Conservation (phyloP, 2,888 invertebrate species). For the Anthrax anthrax region DNA sequence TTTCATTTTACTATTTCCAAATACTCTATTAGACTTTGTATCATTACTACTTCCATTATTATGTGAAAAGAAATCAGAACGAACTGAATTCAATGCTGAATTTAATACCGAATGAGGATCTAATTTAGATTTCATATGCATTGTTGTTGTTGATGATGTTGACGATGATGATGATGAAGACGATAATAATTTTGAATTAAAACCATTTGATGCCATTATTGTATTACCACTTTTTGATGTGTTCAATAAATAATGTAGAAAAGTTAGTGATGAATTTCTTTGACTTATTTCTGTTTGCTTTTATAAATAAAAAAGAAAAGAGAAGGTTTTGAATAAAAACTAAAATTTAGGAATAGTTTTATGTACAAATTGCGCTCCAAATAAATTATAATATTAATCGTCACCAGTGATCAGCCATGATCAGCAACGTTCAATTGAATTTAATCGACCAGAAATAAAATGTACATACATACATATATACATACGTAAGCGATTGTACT, state of each 20-base stretch:
- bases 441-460: slow-evolving; percentile 2
- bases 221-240: slow-evolving; percentile 14
- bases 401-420: not conserved
- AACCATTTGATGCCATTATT: slow-evolving; percentile 3
- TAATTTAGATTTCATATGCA: slow-evolving; percentile 2
- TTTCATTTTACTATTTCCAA: not conserved
- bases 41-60: not conserved
- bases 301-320: not conserved
- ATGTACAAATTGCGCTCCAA: no score
- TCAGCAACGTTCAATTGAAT: slow-evolving; percentile 1
- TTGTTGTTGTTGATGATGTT: no score
- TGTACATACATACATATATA: not conserved
- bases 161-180: not conserved
- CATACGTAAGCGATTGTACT: not conserved
- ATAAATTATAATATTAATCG: not conserved
- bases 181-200: not conserved
- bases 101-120: slow-evolving; percentile 8
- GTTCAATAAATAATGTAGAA: slow-evolving; percentile 30
- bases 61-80: slow-evolving; percentile 12
- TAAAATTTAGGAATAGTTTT: no score
- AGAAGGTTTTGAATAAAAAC: not conserved
- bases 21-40: no score
- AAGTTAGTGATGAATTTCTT: slow-evolving; percentile 41
- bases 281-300: slow-evolving; percentile 44
- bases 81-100: slow-evolving; percentile 14